These are phyloP conservation scores for Channa argus DNA, from an alignment of 2,113 vertebrate genomes.

Conservation along the genomic window DNA sequence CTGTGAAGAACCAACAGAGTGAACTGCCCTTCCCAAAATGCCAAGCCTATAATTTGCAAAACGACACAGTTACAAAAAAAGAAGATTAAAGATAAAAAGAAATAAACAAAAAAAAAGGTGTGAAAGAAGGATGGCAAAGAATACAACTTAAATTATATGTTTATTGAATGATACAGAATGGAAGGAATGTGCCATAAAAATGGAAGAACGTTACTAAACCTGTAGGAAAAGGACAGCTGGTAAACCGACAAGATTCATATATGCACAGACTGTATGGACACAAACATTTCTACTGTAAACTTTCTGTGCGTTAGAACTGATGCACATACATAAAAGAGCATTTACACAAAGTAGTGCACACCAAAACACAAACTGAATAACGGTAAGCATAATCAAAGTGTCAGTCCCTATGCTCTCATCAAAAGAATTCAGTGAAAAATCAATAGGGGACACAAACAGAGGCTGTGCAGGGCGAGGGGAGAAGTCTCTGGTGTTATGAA, in stretches of 20 bases:
- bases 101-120: not conserved
- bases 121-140: not conserved
- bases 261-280: not conserved
- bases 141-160: not conserved
- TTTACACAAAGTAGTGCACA: not conserved
- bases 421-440: conserved; percentile 71
- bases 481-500: conserved; percentile 65
- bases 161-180: not conserved
- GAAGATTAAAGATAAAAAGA: not conserved
- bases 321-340: not conserved
- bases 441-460: conserved; percentile 71
- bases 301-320: not conserved
- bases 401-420: conserved; percentile 63
- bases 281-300: no score
- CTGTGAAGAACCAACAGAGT: conserved; percentile 67
- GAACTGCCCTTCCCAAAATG: conserved; percentile 66
- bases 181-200: no score
- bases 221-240: not conserved
- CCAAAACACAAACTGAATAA: conserved; percentile 26
- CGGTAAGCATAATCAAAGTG: conserved; percentile 65
- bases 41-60: conserved; percentile 65
- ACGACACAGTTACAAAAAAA: conserved; percentile 17
- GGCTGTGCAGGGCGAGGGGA: conserved; percentile 39
- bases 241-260: not conserved
- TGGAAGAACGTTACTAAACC: not conserved